phyloP scores from a whole-genome alignment of 37 sponge, comb jelly and placozoan species.

The Spongia lamella region DNA sequence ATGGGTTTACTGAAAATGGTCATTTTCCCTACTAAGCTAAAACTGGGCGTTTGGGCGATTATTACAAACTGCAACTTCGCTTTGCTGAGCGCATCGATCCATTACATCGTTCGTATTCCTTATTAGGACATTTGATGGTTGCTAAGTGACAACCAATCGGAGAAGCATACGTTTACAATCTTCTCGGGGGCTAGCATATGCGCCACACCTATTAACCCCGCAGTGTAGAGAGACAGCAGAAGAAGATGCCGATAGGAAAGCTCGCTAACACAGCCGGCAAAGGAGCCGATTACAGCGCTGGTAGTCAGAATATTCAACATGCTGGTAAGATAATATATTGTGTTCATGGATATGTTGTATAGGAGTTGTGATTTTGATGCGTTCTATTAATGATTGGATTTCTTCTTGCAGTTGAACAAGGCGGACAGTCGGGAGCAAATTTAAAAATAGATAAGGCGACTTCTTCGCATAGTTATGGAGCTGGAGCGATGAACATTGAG shows the following conservation, averaged over 20 bases:
- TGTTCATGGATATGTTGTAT: not conserved
- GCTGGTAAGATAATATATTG: not conserved
- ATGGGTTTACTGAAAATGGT: too few species aligned
- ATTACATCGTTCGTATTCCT: not conserved
- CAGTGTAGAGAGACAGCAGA: not conserved
- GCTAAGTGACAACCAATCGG: not conserved
- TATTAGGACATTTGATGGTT: not conserved
- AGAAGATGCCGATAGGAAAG: slow-evolving; percentile 87
- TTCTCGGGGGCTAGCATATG: too few species aligned
- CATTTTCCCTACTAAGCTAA: too few species aligned
- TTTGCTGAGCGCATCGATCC: too few species aligned
- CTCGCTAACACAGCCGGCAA: slow-evolving; percentile 58
- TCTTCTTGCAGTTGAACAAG: not conserved
- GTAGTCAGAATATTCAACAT: slow-evolving; percentile 50
- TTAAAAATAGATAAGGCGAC: slow-evolving; percentile 61
- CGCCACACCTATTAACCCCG: not conserved
- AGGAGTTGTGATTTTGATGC: not conserved
- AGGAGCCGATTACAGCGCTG: slow-evolving; percentile 85
- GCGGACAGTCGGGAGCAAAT: slow-evolving; percentile 32
- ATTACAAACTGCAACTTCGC: too few species aligned
- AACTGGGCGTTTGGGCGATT: too few species aligned
- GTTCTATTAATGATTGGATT: not conserved
- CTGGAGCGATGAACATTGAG: slow-evolving; percentile 75
- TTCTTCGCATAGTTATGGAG: slow-evolving; percentile 70
- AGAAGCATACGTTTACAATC: not conserved